Conservation (phyloP, 2,113 vertebrate species). For the Oreochromis aureus region DNA sequence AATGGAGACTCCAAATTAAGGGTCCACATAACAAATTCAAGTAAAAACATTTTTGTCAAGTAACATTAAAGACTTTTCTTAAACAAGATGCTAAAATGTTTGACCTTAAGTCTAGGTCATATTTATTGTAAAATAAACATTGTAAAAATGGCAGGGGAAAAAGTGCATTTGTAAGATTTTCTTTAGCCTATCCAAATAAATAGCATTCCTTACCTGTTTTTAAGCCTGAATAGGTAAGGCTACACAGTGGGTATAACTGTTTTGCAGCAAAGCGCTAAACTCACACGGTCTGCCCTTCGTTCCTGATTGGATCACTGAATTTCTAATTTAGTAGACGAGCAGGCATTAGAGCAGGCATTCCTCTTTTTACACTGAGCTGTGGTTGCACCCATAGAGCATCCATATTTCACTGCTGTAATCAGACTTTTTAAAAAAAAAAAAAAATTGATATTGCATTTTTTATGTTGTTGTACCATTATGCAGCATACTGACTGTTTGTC, state of each 20-base stretch:
- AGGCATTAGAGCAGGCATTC: background rate
- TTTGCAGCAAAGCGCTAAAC: background rate
- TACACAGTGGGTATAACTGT: background rate
- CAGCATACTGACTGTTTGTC: background rate
- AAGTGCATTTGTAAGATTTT: background rate
- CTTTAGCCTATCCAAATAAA: background rate
- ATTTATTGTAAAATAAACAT: background rate
- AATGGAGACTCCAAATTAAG: background rate
- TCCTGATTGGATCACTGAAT: background rate
- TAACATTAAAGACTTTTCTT: background rate
- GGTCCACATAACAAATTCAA: background rate
- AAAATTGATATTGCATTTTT: background rate
- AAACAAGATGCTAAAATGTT: background rate
- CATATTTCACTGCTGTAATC: background rate
- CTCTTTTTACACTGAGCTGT: background rate
- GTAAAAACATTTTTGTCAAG: background rate
- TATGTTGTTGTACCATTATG: background rate
- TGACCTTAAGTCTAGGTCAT: background rate
- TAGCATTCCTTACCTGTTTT: background rate
- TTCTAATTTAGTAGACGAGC: background rate
- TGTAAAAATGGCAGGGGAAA: background rate
- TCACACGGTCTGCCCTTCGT: background rate
- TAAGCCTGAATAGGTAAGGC: background rate
- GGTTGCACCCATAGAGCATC: background rate
- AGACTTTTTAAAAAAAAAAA: background rate